A percentile compares a stretch with the other conserved stretches of the same genome.
Evolutionary conservation across 2,797 vertebrate genomes (phyloP).

Genomic region (Iguana delicatissima): DNA sequence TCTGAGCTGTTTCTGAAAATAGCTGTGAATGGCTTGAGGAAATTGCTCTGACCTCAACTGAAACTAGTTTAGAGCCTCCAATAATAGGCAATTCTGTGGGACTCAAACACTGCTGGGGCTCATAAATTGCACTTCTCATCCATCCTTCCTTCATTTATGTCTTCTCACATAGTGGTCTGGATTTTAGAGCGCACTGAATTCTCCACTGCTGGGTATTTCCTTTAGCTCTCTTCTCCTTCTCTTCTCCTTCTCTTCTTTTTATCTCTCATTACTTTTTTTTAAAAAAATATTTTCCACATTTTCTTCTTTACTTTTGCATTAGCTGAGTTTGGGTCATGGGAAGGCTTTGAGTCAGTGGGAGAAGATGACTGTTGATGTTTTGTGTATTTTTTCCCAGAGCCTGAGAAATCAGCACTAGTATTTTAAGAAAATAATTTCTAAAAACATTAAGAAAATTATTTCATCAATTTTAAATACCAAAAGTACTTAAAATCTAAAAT

Average conservation of each 20-base stretch:
- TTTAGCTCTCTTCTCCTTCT: neutral
- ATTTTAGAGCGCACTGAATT: neutral
- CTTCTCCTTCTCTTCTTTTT: neutral
- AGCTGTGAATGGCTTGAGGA: slow-evolving; percentile 4
- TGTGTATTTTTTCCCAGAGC: neutral
- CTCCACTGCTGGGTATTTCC: no score
- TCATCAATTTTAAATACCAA: neutral
- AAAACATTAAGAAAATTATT: neutral
- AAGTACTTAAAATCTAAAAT: neutral
- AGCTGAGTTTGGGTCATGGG: neutral
- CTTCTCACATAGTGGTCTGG: neutral
- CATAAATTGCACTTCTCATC: neutral
- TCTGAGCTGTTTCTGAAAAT: neutral
- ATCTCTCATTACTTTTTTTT: neutral
- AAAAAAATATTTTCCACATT: neutral
- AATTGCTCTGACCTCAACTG: neutral
- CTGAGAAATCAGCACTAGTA: no score
- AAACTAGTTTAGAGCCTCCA: neutral
- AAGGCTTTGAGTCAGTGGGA: neutral
- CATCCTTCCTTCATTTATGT: neutral
- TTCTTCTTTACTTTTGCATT: neutral
- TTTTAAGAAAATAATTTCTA: neutral
- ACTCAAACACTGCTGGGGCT: neutral
- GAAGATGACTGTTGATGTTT: neutral
- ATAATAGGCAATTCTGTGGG: neutral